A percentile compares a stretch with the other conserved stretches of the same genome.
These are phyloP conservation scores for Oncorhynchus tshawytscha DNA, from an alignment of 2,113 vertebrate genomes.

Conservation along the genomic window DNA sequence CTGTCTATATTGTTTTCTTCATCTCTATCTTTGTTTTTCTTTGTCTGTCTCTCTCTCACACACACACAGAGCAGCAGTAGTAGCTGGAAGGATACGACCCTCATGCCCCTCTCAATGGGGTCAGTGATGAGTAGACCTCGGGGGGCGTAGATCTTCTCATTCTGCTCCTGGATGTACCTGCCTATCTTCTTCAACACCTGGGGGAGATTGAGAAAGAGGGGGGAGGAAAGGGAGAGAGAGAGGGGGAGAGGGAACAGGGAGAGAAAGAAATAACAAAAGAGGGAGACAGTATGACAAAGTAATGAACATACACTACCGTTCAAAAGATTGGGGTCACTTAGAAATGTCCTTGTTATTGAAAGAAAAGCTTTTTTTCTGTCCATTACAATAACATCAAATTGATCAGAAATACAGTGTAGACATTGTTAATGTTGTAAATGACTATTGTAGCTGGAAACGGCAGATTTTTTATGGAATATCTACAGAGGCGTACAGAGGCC, in stretches of 20 bases:
- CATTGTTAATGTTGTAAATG: too few relatives aligned
- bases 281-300: neutral
- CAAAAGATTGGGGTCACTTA: too few relatives aligned
- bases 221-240: neutral
- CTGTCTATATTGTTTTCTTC: too few relatives aligned
- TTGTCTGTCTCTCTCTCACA: neutral
- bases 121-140: constrained; percentile 92
- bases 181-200: constrained; percentile 97
- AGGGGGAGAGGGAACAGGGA: neutral
- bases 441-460: too few relatives aligned
- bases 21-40: too few relatives aligned
- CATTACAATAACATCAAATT: too few relatives aligned
- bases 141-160: constrained; percentile 94
- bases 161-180: constrained; percentile 96
- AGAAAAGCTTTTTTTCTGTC: too few relatives aligned
- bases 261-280: neutral
- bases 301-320: too few relatives aligned
- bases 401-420: too few relatives aligned
- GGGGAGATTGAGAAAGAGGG: neutral
- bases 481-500: too few relatives aligned
- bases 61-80: neutral
- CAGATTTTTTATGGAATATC: too few relatives aligned
- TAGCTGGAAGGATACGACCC: constrained; percentile 87
- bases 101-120: constrained; percentile 94
- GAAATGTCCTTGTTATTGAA: too few relatives aligned